Conservation (phyloP, 2,797 vertebrate species). For the Intellagama lesueurii region DNA sequence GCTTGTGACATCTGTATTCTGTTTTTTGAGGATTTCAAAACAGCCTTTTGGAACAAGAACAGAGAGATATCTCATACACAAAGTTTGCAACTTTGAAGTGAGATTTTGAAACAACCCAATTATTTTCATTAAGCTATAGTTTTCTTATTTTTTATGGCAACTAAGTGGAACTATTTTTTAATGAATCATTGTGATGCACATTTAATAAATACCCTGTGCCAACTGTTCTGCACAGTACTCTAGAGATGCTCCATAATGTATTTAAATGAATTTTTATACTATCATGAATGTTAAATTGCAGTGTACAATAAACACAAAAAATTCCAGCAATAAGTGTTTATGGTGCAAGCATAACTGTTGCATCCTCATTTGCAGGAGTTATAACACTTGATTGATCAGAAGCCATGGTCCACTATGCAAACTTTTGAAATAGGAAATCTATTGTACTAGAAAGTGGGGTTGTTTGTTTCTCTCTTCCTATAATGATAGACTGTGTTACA, state of each 20-base stretch:
- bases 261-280: not conserved
- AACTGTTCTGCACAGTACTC: not conserved
- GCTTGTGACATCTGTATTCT: constrained; percentile 72
- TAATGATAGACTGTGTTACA: not conserved
- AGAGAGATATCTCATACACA: constrained; percentile 46
- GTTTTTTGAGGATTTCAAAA: constrained; percentile 58
- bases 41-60: constrained; percentile 56
- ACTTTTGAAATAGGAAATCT: constrained; percentile 12
- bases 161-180: not conserved
- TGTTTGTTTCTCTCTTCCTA: constrained; percentile 15
- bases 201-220: not conserved
- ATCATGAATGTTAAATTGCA: not conserved
- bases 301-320: not conserved
- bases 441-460: not conserved
- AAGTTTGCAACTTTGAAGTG: constrained; percentile 24
- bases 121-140: not conserved
- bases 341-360: constrained; percentile 18
- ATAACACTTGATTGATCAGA: not conserved
- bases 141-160: not conserved
- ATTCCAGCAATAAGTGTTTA: not conserved
- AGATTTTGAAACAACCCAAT: not conserved
- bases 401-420: constrained; percentile 15
- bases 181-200: not conserved
- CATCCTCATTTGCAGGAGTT: constrained; percentile 38
- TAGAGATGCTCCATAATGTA: constrained; percentile 7